Percentiles rank a stretch among this genome's conserved stretches.
Evolutionary conservation across 2,113 vertebrate genomes (phyloP).

Genomic region (Apaloderma vittatum): DNA sequence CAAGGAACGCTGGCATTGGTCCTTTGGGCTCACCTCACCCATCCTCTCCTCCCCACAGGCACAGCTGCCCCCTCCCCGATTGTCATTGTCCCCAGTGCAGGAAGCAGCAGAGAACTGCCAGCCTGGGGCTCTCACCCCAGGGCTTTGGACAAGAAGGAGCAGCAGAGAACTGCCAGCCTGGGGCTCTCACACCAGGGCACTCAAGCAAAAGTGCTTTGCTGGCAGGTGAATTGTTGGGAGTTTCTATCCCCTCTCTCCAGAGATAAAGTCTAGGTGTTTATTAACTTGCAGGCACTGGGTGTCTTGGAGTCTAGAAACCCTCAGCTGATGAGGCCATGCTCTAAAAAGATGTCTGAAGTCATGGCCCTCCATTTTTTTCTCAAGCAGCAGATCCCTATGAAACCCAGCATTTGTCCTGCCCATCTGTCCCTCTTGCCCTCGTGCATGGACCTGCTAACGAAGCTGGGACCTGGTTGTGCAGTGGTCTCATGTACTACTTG

Average conservation of each 20-base stretch:
- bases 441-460: not conserved
- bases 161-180: too few species aligned
- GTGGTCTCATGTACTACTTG: not conserved
- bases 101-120: too few species aligned
- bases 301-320: not conserved
- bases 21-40: too few species aligned
- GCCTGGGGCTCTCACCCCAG: too few species aligned
- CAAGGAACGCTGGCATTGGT: too few species aligned
- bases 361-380: not conserved
- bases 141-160: too few species aligned
- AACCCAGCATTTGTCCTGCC: not conserved
- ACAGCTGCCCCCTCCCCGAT: too few species aligned
- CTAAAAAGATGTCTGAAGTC: not conserved
- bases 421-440: not conserved
- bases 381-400: not conserved
- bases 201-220: slow-evolving; percentile 47
- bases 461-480: not conserved
- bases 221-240: not conserved
- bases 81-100: too few species aligned
- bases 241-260: not conserved
- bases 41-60: too few species aligned
- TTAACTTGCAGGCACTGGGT: slow-evolving; percentile 4
- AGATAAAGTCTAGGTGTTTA: not conserved
- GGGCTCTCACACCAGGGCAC: too few species aligned
- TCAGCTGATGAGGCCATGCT: not conserved